Evolutionary conservation across 2,888 invertebrate genomes (phyloP).

Genomic region (Polylopha cassiicola): DNA sequence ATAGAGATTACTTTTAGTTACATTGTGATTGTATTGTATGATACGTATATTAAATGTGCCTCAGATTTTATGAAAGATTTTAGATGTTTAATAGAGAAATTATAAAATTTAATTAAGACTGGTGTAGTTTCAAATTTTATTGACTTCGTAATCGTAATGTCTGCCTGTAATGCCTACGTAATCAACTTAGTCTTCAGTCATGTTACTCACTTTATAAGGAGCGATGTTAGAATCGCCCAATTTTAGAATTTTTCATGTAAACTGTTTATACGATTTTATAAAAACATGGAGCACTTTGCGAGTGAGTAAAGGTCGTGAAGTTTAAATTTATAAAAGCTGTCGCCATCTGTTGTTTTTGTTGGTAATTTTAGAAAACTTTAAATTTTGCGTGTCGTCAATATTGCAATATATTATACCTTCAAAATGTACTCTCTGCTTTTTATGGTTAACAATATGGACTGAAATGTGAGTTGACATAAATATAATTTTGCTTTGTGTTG

Average conservation of each 20-base stretch:
- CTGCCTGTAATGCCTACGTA: slow-evolving; percentile 19
- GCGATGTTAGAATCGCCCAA: no score
- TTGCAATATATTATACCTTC: no score
- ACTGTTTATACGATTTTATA: slow-evolving; percentile 21
- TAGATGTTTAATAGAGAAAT: slow-evolving; percentile 54
- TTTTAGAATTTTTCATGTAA: slow-evolving; percentile 14
- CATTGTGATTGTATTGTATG: slow-evolving; percentile 35
- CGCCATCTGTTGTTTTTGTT: slow-evolving; percentile 4
- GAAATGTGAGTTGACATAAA: no score
- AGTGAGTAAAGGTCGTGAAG: slow-evolving; percentile 18
- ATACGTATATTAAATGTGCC: slow-evolving; percentile 74
- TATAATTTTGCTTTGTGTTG: no score
- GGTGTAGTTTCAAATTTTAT: slow-evolving; percentile 38
- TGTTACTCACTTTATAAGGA: slow-evolving; percentile 19
- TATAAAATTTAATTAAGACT: slow-evolving; percentile 51
- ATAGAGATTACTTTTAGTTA: slow-evolving; percentile 32
- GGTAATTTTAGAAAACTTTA: no score
- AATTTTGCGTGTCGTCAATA: no score
- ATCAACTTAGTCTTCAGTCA: slow-evolving; percentile 11
- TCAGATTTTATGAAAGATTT: slow-evolving; percentile 66
- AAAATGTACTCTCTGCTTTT: no score
- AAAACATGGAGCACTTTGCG: slow-evolving; percentile 10
- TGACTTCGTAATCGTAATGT: slow-evolving; percentile 12
- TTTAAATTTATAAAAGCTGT: slow-evolving; percentile 6
- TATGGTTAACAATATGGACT: no score